Base-by-base conservation (phyloP, 2,113 vertebrate genomes). In the Gadus chalcogrammus region DNA sequence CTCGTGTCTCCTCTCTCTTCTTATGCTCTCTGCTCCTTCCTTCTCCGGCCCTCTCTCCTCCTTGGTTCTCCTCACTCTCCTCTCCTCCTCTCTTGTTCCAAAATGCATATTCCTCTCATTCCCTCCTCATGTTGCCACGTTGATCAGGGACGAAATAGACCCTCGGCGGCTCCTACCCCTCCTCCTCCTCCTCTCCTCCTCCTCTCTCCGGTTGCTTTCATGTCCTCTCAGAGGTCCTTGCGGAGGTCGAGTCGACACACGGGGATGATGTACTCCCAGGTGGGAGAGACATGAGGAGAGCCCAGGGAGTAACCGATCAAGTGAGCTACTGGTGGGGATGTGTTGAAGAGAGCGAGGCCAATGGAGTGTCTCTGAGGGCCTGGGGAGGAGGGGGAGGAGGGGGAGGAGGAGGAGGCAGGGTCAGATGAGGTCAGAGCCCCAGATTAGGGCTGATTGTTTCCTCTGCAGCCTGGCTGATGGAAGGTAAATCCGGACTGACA, bases 221-320 rank as follows among this genome's bases (percentile, higher is more conserved):
- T 3, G 7, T 35, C n/a, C 64, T 48, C 17, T 65, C 35, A 38
- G 0, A n/a, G 38, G 67, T 24, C 60, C 48, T 27, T 48, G 48
- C 61, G 27, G 76, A 84, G 80, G 87, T 87, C 84, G 84, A 38
- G 61, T 73, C 77, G 85, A 87, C 89, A 88, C 65, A 70, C 75
- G 75, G 69, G 79, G 83, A 74, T 67, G 31, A 77, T 83, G 81
- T 86, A 79, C 79, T 88, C 77, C 76, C 78, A 82, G 83, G 76
- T 81, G 78, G 42, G 70, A 79, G 82, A 83, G 84, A 82, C 80
- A 80, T 84, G 78, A 77, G 76, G 82, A 79, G 78, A 67, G 63
- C 76, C 69, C 75, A 65, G 73, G 79, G 68, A 79, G 70, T 68
- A 84, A 82, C 78, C 73, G 79, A 79, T 85, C 80, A 73, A 65